Evolutionary conservation across 2,888 invertebrate species (phyloP), one percentile per base, ranked within the genome.

Genomic region (Protodeltote pygarga): DNA sequence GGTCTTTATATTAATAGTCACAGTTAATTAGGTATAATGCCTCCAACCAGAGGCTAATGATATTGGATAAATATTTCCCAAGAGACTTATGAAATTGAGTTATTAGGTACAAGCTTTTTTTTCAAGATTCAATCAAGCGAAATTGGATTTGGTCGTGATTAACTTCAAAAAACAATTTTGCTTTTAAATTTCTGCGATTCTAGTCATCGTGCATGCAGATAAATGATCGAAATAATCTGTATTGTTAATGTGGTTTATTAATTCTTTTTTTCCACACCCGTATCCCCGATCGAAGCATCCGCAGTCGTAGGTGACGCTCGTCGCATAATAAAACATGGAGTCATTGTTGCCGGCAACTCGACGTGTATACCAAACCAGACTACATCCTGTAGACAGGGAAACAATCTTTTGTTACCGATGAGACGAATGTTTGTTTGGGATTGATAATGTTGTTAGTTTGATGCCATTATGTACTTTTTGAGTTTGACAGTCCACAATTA

Each of bases 341-440:
- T 66, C 78, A 85, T 85, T 85, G 85, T 85, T 81, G 77, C 75
- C 71, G 67, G 45, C 67, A 61, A 61, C 64, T 67, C 53, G 65
- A 40, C 44, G 34, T 79, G 81, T 81, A 77, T 82, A 82, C 72
- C 74, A 78, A 82, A 76, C 73, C 63, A 74, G 71, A 72, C 57
- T 57, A 74, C 75, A 73, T 78, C 79, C 78, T 72, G 76, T 69
- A 63, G 40, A 34, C 42, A 71, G 71, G 74, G 74, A 79, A 81
- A 84, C 81, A 80, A 69, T 75, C 79, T 77, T 83, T 85, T 78
- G 84, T 85, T 65, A 71, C 53, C 32, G 42, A 59, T n/a, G n/a
- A n/a, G n/a, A 61, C 77, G 76, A 74, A 79, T 78, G 77, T 78
- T 71, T 70, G 60, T 51, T 33, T 37, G 28, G 47, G 44, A 41